Evolutionary conservation across 2,797 vertebrate species (phyloP).

Genomic region (Paratrypauchen microcephalus): DNA sequence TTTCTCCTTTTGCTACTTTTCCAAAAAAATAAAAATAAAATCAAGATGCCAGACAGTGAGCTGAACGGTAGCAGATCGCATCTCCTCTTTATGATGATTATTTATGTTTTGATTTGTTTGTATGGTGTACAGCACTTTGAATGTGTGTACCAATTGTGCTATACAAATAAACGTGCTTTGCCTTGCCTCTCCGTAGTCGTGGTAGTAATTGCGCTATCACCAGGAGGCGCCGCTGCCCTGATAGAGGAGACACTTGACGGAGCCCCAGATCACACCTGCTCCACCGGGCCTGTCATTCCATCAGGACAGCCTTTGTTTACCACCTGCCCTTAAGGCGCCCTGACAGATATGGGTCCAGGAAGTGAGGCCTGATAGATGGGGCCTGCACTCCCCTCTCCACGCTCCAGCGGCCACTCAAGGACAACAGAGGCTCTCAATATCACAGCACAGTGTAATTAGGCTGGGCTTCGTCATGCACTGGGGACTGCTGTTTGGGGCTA

Average conservation of each 20-base stretch:
- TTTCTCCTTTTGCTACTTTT: too few relatives aligned
- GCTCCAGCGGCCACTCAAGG: constrained; percentile 66
- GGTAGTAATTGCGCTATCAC: constrained; percentile 30
- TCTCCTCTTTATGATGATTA: too few relatives aligned
- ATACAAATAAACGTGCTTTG: too few relatives aligned
- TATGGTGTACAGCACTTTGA: too few relatives aligned
- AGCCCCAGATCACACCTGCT: constrained; percentile 26
- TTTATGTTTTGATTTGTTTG: too few relatives aligned
- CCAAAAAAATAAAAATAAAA: too few relatives aligned
- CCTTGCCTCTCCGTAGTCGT: constrained; percentile 11
- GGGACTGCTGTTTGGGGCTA: too few relatives aligned
- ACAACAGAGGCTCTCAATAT: constrained; percentile 59
- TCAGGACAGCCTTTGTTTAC: constrained; percentile 60
- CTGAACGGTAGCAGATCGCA: too few relatives aligned
- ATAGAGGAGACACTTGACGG: constrained; percentile 41
- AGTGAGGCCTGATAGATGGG: constrained; percentile 47
- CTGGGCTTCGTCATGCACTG: constrained; percentile 33
- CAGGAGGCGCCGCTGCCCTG: constrained; percentile 35
- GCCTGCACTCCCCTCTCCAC: constrained; percentile 15
- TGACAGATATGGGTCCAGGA: constrained; percentile 62
- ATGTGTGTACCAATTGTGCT: too few relatives aligned
- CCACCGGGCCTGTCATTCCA: constrained; percentile 52
- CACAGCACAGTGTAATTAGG: constrained; percentile 66
- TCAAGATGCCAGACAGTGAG: too few relatives aligned
- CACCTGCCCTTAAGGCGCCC: constrained; percentile 54